These are phyloP conservation scores for Cyanoliseus patagonus DNA, from an alignment of 2,113 vertebrate species.

Conservation along the genomic window DNA sequence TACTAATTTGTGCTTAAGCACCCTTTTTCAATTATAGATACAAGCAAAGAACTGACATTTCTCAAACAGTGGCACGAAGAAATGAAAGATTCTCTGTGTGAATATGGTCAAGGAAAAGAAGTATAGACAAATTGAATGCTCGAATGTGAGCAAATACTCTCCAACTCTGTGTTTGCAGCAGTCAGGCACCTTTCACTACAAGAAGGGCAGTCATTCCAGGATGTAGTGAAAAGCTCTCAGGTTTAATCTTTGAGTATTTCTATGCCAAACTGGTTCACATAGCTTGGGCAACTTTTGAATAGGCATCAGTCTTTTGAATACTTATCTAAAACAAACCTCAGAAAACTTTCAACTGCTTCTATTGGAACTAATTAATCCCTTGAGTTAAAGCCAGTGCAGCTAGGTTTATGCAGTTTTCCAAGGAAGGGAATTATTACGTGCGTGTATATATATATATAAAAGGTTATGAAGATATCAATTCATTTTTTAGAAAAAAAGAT, in stretches of 20 bases:
- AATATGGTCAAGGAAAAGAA: background rate
- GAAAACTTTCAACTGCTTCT: background rate
- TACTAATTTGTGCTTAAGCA: background rate
- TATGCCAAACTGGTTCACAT: slow-evolving; percentile 7
- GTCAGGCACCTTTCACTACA: background rate
- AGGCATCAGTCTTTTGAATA: background rate
- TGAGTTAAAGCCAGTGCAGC: background rate
- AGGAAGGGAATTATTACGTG: background rate
- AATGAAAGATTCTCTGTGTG: background rate
- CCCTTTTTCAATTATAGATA: background rate
- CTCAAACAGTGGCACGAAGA: background rate
- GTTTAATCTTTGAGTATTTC: slow-evolving; percentile 14
- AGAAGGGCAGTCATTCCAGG: background rate
- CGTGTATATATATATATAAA: background rate
- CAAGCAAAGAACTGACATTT: background rate
- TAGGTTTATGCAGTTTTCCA: background rate
- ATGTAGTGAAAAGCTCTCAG: slow-evolving; percentile 2
- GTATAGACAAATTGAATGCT: background rate
- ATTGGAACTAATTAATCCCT: slow-evolving; percentile 22
- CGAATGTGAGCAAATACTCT: background rate
- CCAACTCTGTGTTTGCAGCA: background rate
- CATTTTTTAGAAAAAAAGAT: background rate
- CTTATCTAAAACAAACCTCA: background rate
- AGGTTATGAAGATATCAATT: background rate
- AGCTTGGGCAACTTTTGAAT: slow-evolving; percentile 5